These are phyloP conservation scores for Champsocephalus gunnari DNA, from an alignment of 2,797 vertebrate species.

Conservation along the genomic window DNA sequence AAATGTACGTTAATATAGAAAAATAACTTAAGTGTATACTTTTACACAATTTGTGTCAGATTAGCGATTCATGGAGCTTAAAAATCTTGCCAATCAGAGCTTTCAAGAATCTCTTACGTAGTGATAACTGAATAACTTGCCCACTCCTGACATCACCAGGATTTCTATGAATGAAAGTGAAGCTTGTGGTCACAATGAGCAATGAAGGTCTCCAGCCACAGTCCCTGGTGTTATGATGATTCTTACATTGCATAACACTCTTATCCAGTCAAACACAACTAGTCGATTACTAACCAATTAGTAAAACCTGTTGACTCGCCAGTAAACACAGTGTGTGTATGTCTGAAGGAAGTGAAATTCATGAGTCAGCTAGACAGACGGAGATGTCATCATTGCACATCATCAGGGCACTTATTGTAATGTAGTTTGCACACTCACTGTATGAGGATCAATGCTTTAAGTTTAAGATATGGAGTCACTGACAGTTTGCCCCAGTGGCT, in stretches of 20 bases:
- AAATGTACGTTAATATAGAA: too few relatives aligned
- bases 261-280: not conserved
- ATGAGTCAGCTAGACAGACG: constrained; percentile 42
- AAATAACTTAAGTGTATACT: too few relatives aligned
- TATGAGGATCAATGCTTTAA: constrained; percentile 2
- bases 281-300: not conserved
- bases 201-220: not conserved
- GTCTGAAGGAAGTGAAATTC: constrained; percentile 8
- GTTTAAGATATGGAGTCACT: constrained; percentile 2
- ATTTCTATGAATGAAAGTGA: constrained; percentile 24
- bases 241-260: not conserved
- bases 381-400: constrained; percentile 46
- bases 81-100: constrained; percentile 7
- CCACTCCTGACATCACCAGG: constrained; percentile 1
- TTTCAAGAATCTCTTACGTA: not conserved
- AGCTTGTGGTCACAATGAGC: not conserved
- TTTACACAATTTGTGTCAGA: constrained; percentile 5
- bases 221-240: not conserved
- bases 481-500: not conserved
- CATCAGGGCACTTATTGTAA: constrained; percentile 31
- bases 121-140: constrained; percentile 1
- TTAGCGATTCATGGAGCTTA: not conserved
- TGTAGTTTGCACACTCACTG: constrained; percentile 28
- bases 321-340: not conserved
- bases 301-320: constrained; percentile 14